Conservation (phyloP, 2,888 invertebrate genomes). For the Platycheirus rosarum region DNA sequence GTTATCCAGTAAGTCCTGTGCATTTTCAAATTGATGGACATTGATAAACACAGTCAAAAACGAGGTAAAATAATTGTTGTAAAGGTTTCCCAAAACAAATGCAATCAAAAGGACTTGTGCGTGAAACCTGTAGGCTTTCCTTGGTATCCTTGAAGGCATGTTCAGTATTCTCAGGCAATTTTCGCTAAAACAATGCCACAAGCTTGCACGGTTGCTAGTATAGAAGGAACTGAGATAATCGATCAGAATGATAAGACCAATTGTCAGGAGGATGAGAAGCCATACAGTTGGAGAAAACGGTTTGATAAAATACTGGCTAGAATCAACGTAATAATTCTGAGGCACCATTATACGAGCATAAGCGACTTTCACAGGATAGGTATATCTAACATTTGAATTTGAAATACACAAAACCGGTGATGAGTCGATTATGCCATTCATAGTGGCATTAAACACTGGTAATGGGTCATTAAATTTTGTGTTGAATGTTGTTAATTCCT, state of each 20-base stretch:
- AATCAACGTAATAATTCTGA: not conserved
- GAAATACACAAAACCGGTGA: not conserved
- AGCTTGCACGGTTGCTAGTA: not conserved
- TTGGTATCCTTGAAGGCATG: not conserved
- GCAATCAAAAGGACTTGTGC: slow-evolving; percentile 33
- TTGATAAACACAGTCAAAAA: slow-evolving; percentile 42
- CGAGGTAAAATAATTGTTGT: slow-evolving; percentile 31
- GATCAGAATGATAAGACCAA: slow-evolving; percentile 8
- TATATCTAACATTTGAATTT: not conserved
- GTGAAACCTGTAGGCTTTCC: slow-evolving; percentile 30
- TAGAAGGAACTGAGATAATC: slow-evolving; percentile 11
- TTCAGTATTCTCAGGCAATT: slow-evolving; percentile 17
- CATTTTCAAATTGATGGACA: slow-evolving; percentile 23
- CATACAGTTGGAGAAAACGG: slow-evolving; percentile 11
- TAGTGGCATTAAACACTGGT: not conserved
- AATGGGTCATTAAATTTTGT: not conserved
- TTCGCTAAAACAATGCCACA: slow-evolving; percentile 28
- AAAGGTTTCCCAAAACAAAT: slow-evolving; percentile 35
- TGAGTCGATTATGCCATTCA: slow-evolving; percentile 17
- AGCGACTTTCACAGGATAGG: slow-evolving; percentile 10
- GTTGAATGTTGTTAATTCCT: slow-evolving; percentile 19
- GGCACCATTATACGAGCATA: slow-evolving; percentile 8
- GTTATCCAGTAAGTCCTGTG: slow-evolving; percentile 27
- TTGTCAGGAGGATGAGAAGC: not conserved
- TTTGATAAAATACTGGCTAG: slow-evolving; percentile 31